Conservation (phyloP, 2,797 vertebrate species). For the Anguilla marmorata region DNA sequence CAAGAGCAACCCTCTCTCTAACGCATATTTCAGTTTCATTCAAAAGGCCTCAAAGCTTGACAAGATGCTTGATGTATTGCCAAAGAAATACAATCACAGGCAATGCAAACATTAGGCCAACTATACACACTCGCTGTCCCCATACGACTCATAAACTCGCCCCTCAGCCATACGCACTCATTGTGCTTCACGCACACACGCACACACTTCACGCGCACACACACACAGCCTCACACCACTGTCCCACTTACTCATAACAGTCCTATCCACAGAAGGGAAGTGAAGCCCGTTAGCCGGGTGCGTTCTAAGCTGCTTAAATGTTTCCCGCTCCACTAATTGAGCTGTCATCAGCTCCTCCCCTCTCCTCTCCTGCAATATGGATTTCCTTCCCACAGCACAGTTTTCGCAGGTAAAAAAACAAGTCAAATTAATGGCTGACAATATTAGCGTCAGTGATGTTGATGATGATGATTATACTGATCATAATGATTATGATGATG, state of each 20-base stretch:
- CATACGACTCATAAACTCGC: not conserved
- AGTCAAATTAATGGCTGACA: not conserved
- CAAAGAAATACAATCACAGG: constrained; percentile 10
- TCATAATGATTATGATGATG: not conserved
- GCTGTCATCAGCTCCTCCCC: not conserved
- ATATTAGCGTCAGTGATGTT: not conserved
- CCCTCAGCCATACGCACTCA: not conserved
- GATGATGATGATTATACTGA: not conserved
- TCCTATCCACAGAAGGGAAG: not conserved
- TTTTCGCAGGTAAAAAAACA: not conserved
- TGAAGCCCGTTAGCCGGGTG: not conserved
- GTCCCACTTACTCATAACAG: not conserved
- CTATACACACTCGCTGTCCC: not conserved
- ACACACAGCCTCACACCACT: not conserved
- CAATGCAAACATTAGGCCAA: not conserved
- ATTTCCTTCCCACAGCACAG: not conserved
- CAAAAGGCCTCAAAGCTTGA: not conserved
- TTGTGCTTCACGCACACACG: not conserved
- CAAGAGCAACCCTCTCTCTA: not conserved
- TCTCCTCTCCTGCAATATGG: not conserved
- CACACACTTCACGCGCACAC: not conserved
- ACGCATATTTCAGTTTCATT: not conserved
- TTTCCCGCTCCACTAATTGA: not conserved
- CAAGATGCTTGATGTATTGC: constrained; percentile 1
- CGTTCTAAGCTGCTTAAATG: not conserved